Evolutionary conservation across 2,888 invertebrate species (phyloP), one percentile per base, ranked within the genome.

Genomic region (Papilio demoleus): DNA sequence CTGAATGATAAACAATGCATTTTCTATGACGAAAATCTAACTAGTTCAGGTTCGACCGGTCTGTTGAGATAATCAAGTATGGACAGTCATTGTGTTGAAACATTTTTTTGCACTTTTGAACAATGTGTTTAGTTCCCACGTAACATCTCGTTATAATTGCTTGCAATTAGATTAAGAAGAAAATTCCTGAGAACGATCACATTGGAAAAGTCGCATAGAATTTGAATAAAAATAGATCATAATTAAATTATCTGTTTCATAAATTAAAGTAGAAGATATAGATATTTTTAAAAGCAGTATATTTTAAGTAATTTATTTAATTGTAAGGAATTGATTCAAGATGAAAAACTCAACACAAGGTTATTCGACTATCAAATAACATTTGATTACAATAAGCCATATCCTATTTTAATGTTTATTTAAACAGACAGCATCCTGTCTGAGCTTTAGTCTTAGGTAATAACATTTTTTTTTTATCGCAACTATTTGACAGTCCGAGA

Each of bases 11-110:
- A 70, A 65, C 66, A 61, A 68, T 70, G 38, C 58, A 68, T 76
- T 78, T 75, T 72, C 72, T 70, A 66, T 58, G 66, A 73, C 72
- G 75, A 81, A 80, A 80, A 76, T 77, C 64, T 71, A 76, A 62
- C 60, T 58, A 67, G 64, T 62, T 76, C 75, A 75, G 72, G 81
- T 80, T 73, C 53, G 79, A 89, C 90, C 87, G 76, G 79, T 78
- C 71, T 59, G 73, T 74, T 76, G 38, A 76, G 78, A 71, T 79
- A 81, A 84, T 82, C 80, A 79, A 72, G 70, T 63, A 38, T 64
- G 31, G 59, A 70, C 72, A 71, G 75, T 75, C 73, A 67, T 72
- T 70, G 42, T 62, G 66, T 72, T 70, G 70, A 69, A 71, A 70
- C 73, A 77, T 77, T 79, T 74, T n/a, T 73, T 75, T 61, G 56